These are phyloP conservation scores for Eriocheir sinensis DNA, from an alignment of 1,140 invertebrate species.

Conservation along the genomic window DNA sequence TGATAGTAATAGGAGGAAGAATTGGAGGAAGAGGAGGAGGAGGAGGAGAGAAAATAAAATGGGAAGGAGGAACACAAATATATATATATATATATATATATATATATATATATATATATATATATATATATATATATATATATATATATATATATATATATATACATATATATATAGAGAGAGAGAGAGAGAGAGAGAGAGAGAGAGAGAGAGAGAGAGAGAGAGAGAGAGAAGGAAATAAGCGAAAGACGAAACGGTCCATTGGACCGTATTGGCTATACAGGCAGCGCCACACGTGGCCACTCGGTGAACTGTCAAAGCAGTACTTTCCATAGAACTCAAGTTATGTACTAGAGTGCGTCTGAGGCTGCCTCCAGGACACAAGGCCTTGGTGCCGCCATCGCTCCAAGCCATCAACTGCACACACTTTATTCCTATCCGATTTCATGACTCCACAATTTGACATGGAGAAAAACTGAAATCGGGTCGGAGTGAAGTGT, in stretches of 20 bases:
- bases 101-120: constrained; percentile 28
- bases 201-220: constrained; percentile 15
- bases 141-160: not conserved
- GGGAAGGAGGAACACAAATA: no score
- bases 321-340: no score
- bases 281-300: no score
- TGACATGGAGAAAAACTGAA: no score
- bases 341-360: no score
- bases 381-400: no score
- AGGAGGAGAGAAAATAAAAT: not conserved
- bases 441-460: not conserved
- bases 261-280: not conserved
- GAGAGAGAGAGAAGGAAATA: not conserved
- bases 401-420: no score
- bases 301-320: no score
- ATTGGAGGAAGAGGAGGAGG: not conserved
- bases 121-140: not conserved
- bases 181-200: no score
- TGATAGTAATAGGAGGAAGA: not conserved
- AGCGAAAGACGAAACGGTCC: not conserved
- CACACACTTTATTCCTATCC: not conserved
- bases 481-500: no score
- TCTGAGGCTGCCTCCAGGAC: no score
- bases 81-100: not conserved
- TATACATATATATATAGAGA: no score